Evolutionary conservation across 2,888 invertebrate species (phyloP).

Genomic region (Lamellibrachia satsuma): DNA sequence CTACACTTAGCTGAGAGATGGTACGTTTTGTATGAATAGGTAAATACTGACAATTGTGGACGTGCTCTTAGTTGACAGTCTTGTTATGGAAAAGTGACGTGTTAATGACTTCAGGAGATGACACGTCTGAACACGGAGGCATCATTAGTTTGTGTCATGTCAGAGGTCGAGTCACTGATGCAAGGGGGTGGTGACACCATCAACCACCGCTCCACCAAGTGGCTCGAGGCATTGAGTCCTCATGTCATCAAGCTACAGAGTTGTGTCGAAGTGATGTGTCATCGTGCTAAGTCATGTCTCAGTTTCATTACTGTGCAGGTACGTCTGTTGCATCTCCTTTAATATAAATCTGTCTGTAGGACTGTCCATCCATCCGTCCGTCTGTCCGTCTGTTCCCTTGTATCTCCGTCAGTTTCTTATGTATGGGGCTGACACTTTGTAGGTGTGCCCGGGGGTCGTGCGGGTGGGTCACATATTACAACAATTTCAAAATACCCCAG

Average conservation of each 20-base stretch:
- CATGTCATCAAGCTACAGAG: slow-evolving; percentile 79
- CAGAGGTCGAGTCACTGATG: slow-evolving; percentile 80
- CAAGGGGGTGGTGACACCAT: not conserved
- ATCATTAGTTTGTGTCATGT: slow-evolving; percentile 84
- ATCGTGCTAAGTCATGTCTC: slow-evolving; percentile 81
- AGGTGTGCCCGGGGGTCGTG: no score
- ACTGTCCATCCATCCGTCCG: no score
- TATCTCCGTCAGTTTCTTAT: no score
- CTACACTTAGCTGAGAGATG: no score
- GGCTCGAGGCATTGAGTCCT: slow-evolving; percentile 80
- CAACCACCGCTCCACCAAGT: slow-evolving; percentile 56
- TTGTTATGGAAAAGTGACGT: not conserved
- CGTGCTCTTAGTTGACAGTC: no score
- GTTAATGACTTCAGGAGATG: slow-evolving; percentile 70
- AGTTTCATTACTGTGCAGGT: slow-evolving; percentile 67
- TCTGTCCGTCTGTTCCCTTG: no score
- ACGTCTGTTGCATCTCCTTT: slow-evolving; percentile 19
- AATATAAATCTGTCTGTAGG: not conserved
- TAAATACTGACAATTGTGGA: no score
- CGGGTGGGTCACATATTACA: no score
- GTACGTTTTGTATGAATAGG: no score
- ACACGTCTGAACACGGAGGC: slow-evolving; percentile 87
- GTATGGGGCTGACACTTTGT: no score
- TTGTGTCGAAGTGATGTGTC: slow-evolving; percentile 56
- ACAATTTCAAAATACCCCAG: no score